phyloP scores from a whole-genome alignment of 2,113 vertebrate species.

The Platichthys flesus region DNA sequence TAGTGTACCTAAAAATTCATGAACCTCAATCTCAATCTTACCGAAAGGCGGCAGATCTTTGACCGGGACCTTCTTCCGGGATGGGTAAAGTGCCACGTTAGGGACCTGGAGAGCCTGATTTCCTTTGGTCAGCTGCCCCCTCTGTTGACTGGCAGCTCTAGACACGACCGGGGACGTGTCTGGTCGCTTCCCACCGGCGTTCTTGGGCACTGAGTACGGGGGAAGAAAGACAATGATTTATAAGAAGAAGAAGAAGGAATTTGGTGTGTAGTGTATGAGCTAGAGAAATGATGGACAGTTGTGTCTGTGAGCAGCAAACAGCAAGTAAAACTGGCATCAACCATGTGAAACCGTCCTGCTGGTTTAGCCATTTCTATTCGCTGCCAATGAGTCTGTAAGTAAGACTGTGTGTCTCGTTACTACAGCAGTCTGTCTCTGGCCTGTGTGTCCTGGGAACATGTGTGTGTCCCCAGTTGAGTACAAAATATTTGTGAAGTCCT shows the following conservation, averaged over 20 bases:
- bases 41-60: conserved; percentile 97
- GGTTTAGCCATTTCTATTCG: conserved; percentile 9
- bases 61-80: conserved; percentile 94
- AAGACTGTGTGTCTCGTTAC: conserved; percentile 7
- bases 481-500: not conserved
- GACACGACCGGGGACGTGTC: conserved; percentile 95
- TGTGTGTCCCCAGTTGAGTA: not conserved
- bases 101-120: conserved; percentile 94
- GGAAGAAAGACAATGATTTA: not conserved
- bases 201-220: conserved; percentile 89
- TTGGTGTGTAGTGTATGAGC: not conserved
- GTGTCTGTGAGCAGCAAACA: not conserved
- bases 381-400: conserved; percentile 10
- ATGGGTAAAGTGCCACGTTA: conserved; percentile 91
- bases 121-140: conserved; percentile 85
- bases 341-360: conserved; percentile 1
- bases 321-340: conserved; percentile 10
- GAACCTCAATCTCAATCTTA: conserved; percentile 82
- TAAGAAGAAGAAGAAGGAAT: not conserved
- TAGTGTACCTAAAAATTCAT: no score
- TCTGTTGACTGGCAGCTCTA: conserved; percentile 89
- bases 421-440: not conserved
- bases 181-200: conserved; percentile 87
- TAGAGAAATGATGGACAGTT: not conserved
- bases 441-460: conserved; percentile 17